Evolutionary conservation across 35 echinoderm and acorn worm genomes (phyloP).

Genomic region (Acanthaster planci): DNA sequence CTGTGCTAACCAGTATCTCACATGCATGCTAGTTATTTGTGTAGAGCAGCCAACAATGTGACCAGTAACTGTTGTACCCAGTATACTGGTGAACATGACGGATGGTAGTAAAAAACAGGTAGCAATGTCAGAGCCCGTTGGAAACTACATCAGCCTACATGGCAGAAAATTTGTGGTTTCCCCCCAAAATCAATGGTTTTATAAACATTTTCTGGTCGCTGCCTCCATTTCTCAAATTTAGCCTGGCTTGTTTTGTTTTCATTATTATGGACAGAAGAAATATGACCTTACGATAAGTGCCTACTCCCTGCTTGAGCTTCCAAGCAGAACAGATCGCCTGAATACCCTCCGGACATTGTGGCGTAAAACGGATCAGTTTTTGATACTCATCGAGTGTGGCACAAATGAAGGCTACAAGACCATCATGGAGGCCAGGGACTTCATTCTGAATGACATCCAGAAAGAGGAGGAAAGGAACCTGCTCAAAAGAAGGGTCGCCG

Average conservation of each 20-base stretch:
- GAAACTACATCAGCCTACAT: too few species aligned
- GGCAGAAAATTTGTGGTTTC: too few species aligned
- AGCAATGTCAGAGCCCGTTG: too few species aligned
- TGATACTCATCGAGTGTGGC: constrained; percentile 85
- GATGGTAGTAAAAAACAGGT: too few species aligned
- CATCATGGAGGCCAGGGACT: constrained; percentile 80
- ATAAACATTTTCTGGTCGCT: not conserved
- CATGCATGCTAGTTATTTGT: too few species aligned
- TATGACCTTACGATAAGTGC: constrained; percentile 80
- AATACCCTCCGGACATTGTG: constrained; percentile 66
- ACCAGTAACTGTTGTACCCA: too few species aligned
- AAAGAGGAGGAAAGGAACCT: not conserved
- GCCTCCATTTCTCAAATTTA: not conserved
- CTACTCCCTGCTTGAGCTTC: constrained; percentile 74
- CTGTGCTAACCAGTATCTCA: too few species aligned
- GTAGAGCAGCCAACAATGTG: too few species aligned
- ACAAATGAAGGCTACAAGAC: constrained; percentile 75
- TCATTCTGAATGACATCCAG: constrained; percentile 37
- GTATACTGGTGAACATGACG: too few species aligned
- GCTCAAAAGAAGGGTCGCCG: not conserved
- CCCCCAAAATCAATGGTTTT: too few species aligned
- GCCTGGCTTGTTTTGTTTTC: constrained; percentile 12
- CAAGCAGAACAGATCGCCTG: constrained; percentile 63
- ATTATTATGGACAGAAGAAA: constrained; percentile 48
- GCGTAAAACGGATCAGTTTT: constrained; percentile 77